Percentiles rank a stretch among this genome's conserved stretches.
Evolutionary conservation across 2,888 invertebrate species (phyloP).

Genomic region (Cephus spinipes): DNA sequence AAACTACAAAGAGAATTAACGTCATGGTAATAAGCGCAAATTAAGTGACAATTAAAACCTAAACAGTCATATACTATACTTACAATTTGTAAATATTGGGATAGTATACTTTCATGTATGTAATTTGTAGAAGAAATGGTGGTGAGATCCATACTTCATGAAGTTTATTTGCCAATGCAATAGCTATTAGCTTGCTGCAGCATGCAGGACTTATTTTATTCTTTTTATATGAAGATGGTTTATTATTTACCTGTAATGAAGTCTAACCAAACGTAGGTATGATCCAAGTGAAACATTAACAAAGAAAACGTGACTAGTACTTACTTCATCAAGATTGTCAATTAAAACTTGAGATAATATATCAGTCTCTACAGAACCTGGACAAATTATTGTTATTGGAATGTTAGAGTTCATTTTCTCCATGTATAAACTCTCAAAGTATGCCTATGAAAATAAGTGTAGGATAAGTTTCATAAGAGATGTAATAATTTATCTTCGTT

Average conservation of each 20-base stretch:
- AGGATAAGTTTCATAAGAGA: conserved; percentile 8
- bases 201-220: conserved; percentile 71
- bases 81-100: conserved; percentile 41
- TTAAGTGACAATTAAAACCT: background rate
- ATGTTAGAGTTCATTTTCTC: conserved; percentile 74
- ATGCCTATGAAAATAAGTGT: conserved; percentile 71
- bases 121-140: conserved; percentile 38
- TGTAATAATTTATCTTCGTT: conserved; percentile 3
- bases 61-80: background rate
- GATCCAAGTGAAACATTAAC: conserved; percentile 8
- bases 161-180: conserved; percentile 72
- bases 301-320: conserved; percentile 9
- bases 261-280: conserved; percentile 10
- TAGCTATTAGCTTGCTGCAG: conserved; percentile 72
- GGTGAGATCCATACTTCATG: conserved; percentile 77
- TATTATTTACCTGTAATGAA: conserved; percentile 61
- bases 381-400: conserved; percentile 77
- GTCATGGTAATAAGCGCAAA: background rate
- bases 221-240: conserved; percentile 64
- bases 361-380: conserved; percentile 81
- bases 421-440: conserved; percentile 73
- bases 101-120: conserved; percentile 47
- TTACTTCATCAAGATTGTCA: conserved; percentile 72
- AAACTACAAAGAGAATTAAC: conserved; percentile 33
- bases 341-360: conserved; percentile 79